phyloP scores from a whole-genome alignment of 2,888 invertebrate species.

The Agrypnus murinus region DNA sequence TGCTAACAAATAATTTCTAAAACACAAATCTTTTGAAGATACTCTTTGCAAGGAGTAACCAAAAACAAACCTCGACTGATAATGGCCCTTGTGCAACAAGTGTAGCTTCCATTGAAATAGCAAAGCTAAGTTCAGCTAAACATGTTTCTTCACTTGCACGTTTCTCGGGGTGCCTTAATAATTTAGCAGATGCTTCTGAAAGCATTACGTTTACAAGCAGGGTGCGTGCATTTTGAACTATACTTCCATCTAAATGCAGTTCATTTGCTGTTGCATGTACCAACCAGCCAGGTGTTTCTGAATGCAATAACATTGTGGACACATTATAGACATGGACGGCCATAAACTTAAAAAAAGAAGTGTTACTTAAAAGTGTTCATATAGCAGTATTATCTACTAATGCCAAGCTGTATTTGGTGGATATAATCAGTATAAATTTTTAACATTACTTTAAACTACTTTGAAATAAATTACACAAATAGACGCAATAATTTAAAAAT shows the following conservation, averaged over 20 bases:
- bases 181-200: conserved; percentile 77
- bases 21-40: no score
- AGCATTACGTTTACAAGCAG: conserved; percentile 84
- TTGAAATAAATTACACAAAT: no score
- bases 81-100: conserved; percentile 88
- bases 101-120: conserved; percentile 83
- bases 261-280: conserved; percentile 83
- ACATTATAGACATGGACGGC: conserved; percentile 87
- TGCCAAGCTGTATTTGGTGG: no score
- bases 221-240: conserved; percentile 80
- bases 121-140: conserved; percentile 83
- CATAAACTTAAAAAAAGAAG: conserved; percentile 80
- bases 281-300: conserved; percentile 80
- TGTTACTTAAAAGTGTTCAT: no score
- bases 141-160: conserved; percentile 75
- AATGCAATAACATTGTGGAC: conserved; percentile 77
- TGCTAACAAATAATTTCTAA: conserved; percentile 79
- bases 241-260: conserved; percentile 80
- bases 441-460: no score
- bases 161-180: conserved; percentile 73
- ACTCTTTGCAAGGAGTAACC: no score
- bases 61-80: conserved; percentile 84
- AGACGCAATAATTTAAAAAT: no score
- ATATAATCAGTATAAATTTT: no score
- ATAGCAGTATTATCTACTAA: no score